Evolutionary conservation across 2,797 vertebrate genomes (phyloP), one percentile per base, ranked within the genome.

Genomic region (Lateolabrax maculatus): DNA sequence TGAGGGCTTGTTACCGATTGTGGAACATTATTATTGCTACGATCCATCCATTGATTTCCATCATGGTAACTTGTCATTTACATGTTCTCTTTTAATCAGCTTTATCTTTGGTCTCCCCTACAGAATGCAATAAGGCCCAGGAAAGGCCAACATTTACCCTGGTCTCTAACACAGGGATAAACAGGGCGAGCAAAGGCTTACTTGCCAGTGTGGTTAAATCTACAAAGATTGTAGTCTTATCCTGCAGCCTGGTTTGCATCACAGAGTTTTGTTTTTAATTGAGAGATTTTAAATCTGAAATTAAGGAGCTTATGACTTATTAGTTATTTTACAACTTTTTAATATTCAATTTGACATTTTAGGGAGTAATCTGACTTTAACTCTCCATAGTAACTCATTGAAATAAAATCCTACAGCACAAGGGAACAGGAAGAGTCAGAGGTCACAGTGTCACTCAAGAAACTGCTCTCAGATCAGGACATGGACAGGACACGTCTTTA

Each of bases 141-240:
- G 39, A 65, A 31, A 64, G 0, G 6, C 39, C 75, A 53, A 82
- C 81, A 75, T 79, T 80, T 71, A 70, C 55, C 48, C 68, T 53
- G 67, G 36, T 78, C 83, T 60, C 58, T 43, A 75, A 39, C 74
- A 56, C 23, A 0, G 60, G 70, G 80, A 75, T 81, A 58, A 85
- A 58, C 21, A 3, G 56, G 31, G 25, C 68, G 52, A 66, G 34
- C 13, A 21, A 36, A 29, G 51, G 58, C 71, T 82, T 71, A 83
- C 43, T 36, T 63, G 48, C 46, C 70, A 53, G 57, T 11, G 2
- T 18, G 66, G 39, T 71, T 67, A 3, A 57, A 71, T 23, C 16
- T 29, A 1, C 21, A 10, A 4, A 37, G 73, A 55, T 27, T 46
- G 4, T 2, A 3, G 21, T 43, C 23, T 52, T 27, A 4, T 36